phyloP scores from a whole-genome alignment of 2,797 vertebrate genomes.

The Setipinna tenuifilis region DNA sequence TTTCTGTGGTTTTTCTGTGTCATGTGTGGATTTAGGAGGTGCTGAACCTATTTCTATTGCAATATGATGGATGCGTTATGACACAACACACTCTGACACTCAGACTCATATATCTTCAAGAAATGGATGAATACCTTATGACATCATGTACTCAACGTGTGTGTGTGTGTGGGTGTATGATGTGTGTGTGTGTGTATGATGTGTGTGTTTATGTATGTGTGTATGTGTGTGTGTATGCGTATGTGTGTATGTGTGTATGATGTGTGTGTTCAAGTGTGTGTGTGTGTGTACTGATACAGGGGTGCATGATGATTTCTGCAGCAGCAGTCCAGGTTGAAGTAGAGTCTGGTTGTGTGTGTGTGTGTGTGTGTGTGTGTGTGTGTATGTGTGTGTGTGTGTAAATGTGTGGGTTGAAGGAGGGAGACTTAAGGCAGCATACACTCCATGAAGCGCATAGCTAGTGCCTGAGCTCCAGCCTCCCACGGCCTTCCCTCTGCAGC shows the following conservation, averaged over 20 bases:
- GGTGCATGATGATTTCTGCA: no score
- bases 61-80: not conserved
- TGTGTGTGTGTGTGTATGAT: conserved; percentile 37
- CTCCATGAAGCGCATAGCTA: not conserved
- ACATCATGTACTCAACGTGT: no score
- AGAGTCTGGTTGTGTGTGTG: not conserved
- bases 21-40: not conserved
- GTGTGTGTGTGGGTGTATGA: no score
- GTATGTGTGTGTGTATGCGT: no score
- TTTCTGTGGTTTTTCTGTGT: no score
- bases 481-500: not conserved
- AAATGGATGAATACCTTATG: no score
- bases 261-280: not conserved
- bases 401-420: not conserved
- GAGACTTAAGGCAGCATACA: not conserved
- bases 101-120: no score
- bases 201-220: no score
- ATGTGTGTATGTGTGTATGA: not conserved
- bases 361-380: conserved; percentile 1
- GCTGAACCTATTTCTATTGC: no score
- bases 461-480: not conserved
- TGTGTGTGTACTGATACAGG: no score
- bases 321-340: no score
- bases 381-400: not conserved
- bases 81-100: not conserved